Evolutionary conservation across 2,888 invertebrate species (phyloP), one percentile per base, ranked within the genome.

Genomic region (Polyommatus iphigenia): DNA sequence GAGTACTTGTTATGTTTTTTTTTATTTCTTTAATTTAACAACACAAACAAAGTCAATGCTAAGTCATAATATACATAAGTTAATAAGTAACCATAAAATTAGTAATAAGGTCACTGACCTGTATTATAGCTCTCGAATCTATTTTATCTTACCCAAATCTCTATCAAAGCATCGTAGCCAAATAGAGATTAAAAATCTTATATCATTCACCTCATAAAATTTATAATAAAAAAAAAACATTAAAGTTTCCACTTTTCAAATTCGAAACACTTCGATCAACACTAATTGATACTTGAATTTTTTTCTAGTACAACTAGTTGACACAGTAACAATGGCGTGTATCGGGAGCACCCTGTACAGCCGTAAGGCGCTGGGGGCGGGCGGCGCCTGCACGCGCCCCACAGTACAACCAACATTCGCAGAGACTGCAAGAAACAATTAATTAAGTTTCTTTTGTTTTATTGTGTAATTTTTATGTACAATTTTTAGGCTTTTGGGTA

Each of bases 291-390:
- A 62, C 62, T 8, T 20, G 2, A 62, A 62, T 10, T 62, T 62
- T 62, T 62, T 62, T 62, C 3, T 29, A 67, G 29, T 15, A 77
- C 24, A 71, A 20, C 29, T 75, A 75, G n/a, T 54, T 78, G 73
- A 71, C 78, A 76, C 78, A 80, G 81, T 80, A 86, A 84, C 86
- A 86, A 85, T 83, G 83, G 84, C 83, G 80, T 79, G 79, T 80
- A 84, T 82, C 80, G 80, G 78, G 83, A 89, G 81, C 93, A 90
- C 80, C 81, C 93, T 90, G 91, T 93, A 86, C 85, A 89, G 84
- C 83, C 80, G 88, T 87, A 92, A 93, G 93, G 93, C 93, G 93
- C 91, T 90, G 88, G 88, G 91, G 91, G 89, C 91, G 91, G 92
- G 89, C 89, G 92, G 88, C 87, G 84, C 84, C 84, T 84, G 88